phyloP scores from a whole-genome alignment of 1,140 invertebrate genomes.

The Diorhabda carinulata region DNA sequence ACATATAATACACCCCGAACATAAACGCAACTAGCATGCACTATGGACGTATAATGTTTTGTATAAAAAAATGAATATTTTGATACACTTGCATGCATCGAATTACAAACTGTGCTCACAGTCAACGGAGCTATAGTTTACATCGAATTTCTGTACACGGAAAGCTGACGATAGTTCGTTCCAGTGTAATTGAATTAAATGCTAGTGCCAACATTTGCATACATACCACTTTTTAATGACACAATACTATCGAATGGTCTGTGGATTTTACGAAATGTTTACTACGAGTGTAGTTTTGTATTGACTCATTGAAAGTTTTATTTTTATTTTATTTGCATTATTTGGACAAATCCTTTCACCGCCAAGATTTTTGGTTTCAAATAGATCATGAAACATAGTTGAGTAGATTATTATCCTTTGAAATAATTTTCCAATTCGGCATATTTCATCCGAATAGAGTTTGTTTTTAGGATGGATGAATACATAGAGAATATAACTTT shows the following conservation, averaged over 20 bases:
- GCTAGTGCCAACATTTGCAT: neutral
- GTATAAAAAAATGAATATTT: neutral
- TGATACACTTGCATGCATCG: conserved; percentile 1
- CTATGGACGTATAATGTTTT: neutral
- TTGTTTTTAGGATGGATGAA: too few species aligned
- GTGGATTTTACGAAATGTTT: neutral
- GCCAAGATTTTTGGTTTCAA: too few species aligned
- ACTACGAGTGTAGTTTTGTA: too few species aligned
- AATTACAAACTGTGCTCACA: neutral
- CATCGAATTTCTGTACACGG: neutral
- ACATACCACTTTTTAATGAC: conserved; percentile 2
- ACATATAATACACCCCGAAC: neutral
- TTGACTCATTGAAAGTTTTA: too few species aligned
- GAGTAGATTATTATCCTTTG: too few species aligned
- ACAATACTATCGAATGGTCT: neutral
- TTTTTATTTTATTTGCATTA: too few species aligned
- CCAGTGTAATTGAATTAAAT: neutral
- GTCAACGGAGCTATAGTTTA: neutral
- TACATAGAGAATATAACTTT: too few species aligned
- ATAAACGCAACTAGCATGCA: neutral
- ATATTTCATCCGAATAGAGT: too few species aligned
- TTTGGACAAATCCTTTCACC: too few species aligned
- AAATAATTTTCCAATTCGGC: too few species aligned
- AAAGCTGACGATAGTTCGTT: neutral
- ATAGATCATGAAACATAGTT: too few species aligned